Conservation (phyloP, 2,888 invertebrate species). For the Hyposoter didymator region DNA sequence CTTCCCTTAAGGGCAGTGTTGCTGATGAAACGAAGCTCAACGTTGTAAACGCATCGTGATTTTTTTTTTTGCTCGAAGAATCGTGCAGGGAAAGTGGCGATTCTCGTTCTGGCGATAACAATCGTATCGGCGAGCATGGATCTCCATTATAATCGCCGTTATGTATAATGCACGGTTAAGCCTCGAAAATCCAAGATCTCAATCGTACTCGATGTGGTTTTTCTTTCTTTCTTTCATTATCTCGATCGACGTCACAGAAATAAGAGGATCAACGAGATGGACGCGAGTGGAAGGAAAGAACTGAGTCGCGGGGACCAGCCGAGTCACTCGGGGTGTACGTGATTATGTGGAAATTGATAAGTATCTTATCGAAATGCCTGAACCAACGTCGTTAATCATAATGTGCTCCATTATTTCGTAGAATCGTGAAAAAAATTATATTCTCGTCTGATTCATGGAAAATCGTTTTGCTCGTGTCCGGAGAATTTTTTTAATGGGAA, state of each 20-base stretch:
- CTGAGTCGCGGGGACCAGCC: background rate
- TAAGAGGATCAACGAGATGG: background rate
- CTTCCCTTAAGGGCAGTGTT: background rate
- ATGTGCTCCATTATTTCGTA: background rate
- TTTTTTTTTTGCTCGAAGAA: background rate
- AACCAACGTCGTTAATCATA: background rate
- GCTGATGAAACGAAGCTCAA: background rate
- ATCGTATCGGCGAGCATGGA: background rate
- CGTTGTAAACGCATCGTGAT: background rate
- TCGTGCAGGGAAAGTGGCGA: background rate
- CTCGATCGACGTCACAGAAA: background rate
- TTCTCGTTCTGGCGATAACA: background rate
- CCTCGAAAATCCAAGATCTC: background rate
- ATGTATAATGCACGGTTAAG: background rate
- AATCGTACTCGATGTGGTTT: background rate
- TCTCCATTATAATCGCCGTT: background rate
- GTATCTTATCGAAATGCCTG: background rate
- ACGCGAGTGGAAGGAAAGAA: background rate
- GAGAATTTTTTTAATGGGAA: too few species aligned
- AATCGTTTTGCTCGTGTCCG: too few species aligned
- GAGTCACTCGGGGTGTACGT: constrained; percentile 1
- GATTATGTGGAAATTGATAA: background rate
- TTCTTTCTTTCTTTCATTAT: background rate
- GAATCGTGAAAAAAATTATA: background rate
- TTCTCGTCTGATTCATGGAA: background rate